Conservation (phyloP, 2,113 vertebrate species). For the Tupaia tana region DNA sequence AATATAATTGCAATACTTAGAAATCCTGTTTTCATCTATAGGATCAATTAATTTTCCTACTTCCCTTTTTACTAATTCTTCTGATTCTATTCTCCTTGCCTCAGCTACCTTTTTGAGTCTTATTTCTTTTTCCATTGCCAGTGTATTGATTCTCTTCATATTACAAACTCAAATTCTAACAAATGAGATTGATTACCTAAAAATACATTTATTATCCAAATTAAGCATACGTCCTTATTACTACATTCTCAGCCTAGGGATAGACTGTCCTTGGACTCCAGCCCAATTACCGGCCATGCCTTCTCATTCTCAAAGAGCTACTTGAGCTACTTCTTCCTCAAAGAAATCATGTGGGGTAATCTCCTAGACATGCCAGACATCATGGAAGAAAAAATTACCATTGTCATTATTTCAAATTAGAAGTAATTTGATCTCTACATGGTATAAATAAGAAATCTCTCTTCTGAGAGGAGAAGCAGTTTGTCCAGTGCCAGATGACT, state of each 20-base stretch:
- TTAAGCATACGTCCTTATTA: neutral
- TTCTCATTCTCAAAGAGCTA: neutral
- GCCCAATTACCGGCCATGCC: neutral
- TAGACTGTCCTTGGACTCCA: neutral
- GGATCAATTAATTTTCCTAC: neutral
- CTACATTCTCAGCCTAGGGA: neutral
- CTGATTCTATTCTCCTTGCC: neutral
- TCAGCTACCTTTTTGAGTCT: neutral
- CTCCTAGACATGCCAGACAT: neutral
- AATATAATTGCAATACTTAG: neutral
- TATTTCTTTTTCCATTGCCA: neutral
- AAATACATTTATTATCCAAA: neutral
- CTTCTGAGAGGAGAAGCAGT: neutral
- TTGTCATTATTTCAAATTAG: neutral
- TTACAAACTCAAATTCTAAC: neutral
- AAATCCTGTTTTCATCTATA: neutral
- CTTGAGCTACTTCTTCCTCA: neutral
- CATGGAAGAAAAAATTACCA: constrained; percentile 7
- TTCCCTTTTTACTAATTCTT: neutral
- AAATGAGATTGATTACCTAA: neutral
- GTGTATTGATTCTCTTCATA: neutral
- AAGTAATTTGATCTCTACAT: neutral
- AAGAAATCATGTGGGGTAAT: neutral
- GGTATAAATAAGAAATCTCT: neutral
- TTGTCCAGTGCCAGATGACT: neutral